A percentile compares a stretch with the other conserved stretches of the same genome.
phyloP scores from a whole-genome alignment of 2,113 vertebrate species.

The Himantopus leucocephalus region DNA sequence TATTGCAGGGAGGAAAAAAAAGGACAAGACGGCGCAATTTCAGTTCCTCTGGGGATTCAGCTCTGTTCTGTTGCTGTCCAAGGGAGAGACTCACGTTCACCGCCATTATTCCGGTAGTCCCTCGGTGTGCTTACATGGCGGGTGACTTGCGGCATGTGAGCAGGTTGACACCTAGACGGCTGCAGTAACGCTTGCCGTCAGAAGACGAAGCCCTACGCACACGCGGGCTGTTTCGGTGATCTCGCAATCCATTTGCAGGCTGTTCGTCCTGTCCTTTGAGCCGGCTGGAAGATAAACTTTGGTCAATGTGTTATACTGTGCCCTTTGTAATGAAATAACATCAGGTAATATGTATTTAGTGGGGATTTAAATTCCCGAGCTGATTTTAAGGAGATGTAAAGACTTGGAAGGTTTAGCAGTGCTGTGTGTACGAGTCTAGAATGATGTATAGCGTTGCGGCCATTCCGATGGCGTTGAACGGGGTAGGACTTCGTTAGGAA shows the following conservation, averaged over 20 bases:
- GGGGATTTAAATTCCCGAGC: slow-evolving; percentile 59
- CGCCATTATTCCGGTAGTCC: rapidly evolving
- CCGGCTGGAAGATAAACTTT: slow-evolving; percentile 61
- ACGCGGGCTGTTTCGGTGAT: neutral
- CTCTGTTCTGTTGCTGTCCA: neutral
- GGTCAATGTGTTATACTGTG: slow-evolving; percentile 48
- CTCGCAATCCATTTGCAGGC: neutral
- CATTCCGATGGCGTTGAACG: neutral
- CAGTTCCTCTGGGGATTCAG: neutral
- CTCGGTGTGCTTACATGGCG: rapidly evolving
- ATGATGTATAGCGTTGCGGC: rapidly evolving
- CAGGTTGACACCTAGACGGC: neutral
- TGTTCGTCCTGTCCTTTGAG: slow-evolving; percentile 23
- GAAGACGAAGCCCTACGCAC: neutral
- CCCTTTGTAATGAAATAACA: slow-evolving; percentile 69
- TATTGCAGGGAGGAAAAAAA: neutral
- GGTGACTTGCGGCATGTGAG: neutral
- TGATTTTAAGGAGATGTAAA: slow-evolving; percentile 49
- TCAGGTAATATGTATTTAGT: slow-evolving; percentile 57
- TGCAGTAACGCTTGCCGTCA: neutral
- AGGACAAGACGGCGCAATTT: neutral
- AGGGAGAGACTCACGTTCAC: neutral
- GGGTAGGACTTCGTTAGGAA: neutral
- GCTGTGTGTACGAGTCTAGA: neutral
- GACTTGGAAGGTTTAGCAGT: neutral